A percentile compares a stretch with the other conserved stretches of the same genome.
phyloP scores from a whole-genome alignment of 1,140 invertebrate species.

The Orchestia grillus region DNA sequence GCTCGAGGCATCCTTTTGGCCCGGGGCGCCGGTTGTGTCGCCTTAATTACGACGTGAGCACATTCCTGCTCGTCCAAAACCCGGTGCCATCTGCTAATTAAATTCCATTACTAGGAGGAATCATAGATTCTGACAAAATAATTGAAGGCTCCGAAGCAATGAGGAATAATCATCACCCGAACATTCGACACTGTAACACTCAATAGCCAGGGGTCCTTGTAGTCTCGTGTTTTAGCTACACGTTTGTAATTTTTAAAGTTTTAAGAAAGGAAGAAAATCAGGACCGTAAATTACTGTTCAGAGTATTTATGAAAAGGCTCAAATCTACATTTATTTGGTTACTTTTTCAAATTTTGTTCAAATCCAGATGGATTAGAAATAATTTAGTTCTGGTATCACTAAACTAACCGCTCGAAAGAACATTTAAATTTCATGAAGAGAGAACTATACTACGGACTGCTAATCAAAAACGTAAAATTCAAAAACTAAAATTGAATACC shows the following conservation, averaged over 20 bases:
- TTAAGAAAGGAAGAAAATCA: background rate
- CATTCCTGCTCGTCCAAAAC: slow-evolving; percentile 53
- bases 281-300: background rate
- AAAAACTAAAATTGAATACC: background rate
- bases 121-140: slow-evolving; percentile 53
- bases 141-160: slow-evolving; percentile 19
- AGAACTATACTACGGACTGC: background rate
- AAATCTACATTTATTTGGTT: too few species aligned
- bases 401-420: background rate
- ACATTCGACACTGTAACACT: background rate
- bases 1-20: background rate
- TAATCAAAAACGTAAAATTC: background rate
- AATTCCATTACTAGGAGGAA: slow-evolving; percentile 48
- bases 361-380: background rate
- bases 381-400: background rate
- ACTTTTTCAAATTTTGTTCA: background rate
- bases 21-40: slow-evolving; percentile 5
- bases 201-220: background rate
- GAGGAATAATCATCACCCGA: background rate
- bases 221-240: background rate
- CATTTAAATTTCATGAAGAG: background rate
- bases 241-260: background rate
- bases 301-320: background rate
- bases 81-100: slow-evolving; percentile 41
- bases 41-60: slow-evolving; percentile 44